Percentiles rank a stretch among this genome's conserved stretches.
phyloP scores from a whole-genome alignment of 1,140 invertebrate genomes.

The Macrocentrus cingulum region DNA sequence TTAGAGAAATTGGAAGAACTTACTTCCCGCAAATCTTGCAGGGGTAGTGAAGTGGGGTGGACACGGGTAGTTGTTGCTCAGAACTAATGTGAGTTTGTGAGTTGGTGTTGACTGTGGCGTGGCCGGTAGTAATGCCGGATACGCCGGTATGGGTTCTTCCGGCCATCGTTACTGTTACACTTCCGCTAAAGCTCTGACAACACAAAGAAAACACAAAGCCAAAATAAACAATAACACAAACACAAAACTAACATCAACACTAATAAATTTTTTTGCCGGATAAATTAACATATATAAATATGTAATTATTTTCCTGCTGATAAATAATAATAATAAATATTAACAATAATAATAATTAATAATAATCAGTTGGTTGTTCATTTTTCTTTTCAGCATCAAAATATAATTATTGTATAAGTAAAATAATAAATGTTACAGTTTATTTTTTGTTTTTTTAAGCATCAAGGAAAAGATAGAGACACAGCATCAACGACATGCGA shows the following conservation, averaged over 20 bases:
- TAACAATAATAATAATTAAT: not conserved
- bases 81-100: constrained; percentile 62
- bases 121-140: constrained; percentile 57
- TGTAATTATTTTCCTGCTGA: not conserved
- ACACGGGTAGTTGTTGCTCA: constrained; percentile 60
- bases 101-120: constrained; percentile 62
- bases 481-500: constrained; percentile 53
- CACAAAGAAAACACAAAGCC: constrained; percentile 61
- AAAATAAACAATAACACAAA: constrained; percentile 61
- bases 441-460: no score
- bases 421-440: no score
- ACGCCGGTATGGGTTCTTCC: constrained; percentile 74
- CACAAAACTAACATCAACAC: constrained; percentile 49
- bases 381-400: not conserved
- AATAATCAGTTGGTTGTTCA: no score
- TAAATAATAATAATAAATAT: no score
- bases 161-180: constrained; percentile 71
- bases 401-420: no score
- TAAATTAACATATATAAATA: not conserved
- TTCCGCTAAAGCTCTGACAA: constrained; percentile 78
- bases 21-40: constrained; percentile 98
- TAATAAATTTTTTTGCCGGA: constrained; percentile 3
- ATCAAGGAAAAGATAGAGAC: constrained; percentile 5
- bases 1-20: constrained; percentile 62
- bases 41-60: constrained; percentile 70